phyloP scores from a whole-genome alignment of 2,113 vertebrate genomes.

The Pteropus alecto region DNA sequence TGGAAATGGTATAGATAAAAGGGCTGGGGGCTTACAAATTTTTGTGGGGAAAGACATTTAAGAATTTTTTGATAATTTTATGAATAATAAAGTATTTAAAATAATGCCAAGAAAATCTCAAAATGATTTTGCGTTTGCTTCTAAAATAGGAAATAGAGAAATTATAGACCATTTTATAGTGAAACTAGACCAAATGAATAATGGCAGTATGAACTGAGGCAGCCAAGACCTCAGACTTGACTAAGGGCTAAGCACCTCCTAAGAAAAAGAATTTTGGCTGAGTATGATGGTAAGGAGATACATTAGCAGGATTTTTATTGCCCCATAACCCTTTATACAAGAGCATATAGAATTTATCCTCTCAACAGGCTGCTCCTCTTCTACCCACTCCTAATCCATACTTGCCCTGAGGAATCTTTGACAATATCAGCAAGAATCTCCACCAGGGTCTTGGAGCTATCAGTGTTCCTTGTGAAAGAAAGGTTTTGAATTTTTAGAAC shows the following conservation, averaged over 20 bases:
- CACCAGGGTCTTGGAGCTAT: accelerated
- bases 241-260: neutral
- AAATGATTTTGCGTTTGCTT: neutral
- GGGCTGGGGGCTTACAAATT: neutral
- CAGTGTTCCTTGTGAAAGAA: neutral
- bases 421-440: neutral
- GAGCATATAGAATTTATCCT: neutral
- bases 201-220: neutral
- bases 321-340: neutral
- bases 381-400: neutral
- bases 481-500: neutral
- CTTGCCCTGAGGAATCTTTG: neutral
- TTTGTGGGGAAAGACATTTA: neutral
- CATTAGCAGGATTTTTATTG: neutral
- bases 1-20: neutral
- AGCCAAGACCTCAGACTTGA: neutral
- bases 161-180: neutral
- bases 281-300: neutral
- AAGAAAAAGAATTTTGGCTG: neutral
- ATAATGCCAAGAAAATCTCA: neutral
- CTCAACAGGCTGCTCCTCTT: neutral
- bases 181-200: neutral
- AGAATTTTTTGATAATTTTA: neutral
- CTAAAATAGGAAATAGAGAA: neutral
- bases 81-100: neutral